Evolutionary conservation across 1,140 invertebrate species (phyloP).

Genomic region (Bombus sibiricus): DNA sequence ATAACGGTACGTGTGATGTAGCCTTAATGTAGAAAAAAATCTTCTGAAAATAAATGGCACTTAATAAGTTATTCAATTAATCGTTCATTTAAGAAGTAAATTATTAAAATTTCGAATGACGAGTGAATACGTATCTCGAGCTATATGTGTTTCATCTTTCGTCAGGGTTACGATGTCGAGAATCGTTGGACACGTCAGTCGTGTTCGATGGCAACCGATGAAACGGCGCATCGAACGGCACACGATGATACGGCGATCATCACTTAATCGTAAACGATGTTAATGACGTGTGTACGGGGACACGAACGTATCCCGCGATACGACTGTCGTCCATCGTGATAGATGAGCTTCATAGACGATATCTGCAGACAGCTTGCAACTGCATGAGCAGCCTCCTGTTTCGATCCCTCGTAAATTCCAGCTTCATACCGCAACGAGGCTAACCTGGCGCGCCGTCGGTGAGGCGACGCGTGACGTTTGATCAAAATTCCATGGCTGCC

Average conservation of each 20-base stretch:
- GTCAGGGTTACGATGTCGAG: too few relatives aligned
- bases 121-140: background rate
- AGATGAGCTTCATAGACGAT: conserved; percentile 48
- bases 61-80: background rate
- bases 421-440: background rate
- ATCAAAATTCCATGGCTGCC: conserved; percentile 5
- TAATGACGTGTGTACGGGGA: conserved; percentile 41
- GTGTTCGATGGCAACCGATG: conserved; percentile 1
- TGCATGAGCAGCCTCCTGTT: conserved; percentile 7
- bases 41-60: background rate
- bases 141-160: background rate
- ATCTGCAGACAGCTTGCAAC: conserved; percentile 22
- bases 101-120: background rate
- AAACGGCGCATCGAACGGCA: background rate
- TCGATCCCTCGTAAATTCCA: conserved; percentile 25
- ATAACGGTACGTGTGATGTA: too few relatives aligned
- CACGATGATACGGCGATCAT: conserved; percentile 26
- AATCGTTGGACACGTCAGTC: conserved; percentile 13
- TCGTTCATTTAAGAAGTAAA: background rate
- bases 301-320: conserved; percentile 17
- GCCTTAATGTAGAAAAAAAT: background rate
- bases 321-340: conserved; percentile 43
- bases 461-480: background rate
- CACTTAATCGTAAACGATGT: conserved; percentile 48
- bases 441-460: background rate